phyloP scores from a whole-genome alignment of 2,888 invertebrate species.

The Pyrochroa serraticornis region DNA sequence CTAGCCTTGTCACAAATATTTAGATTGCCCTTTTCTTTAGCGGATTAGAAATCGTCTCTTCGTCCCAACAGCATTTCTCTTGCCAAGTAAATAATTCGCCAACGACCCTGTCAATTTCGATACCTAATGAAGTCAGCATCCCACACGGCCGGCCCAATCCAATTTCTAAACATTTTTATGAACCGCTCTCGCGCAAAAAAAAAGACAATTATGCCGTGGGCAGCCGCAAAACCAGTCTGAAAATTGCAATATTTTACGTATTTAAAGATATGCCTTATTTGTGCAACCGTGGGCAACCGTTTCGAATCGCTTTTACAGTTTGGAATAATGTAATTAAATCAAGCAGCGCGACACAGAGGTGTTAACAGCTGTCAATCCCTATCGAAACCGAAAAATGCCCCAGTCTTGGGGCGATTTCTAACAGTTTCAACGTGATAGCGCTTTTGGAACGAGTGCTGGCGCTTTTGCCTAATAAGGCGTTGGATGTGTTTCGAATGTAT shows the following conservation, averaged over 20 bases:
- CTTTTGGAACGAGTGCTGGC: conserved; percentile 16
- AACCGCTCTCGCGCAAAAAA: conserved; percentile 43
- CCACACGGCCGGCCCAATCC: conserved; percentile 25
- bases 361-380: too few species aligned
- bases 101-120: conserved; percentile 17
- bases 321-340: too few species aligned
- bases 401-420: not conserved
- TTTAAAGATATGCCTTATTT: conserved; percentile 51
- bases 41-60: too few species aligned
- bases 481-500: conserved; percentile 32
- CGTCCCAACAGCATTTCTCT: too few species aligned
- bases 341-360: too few species aligned
- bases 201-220: conserved; percentile 47
- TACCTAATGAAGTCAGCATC: conserved; percentile 26
- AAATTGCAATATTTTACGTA: conserved; percentile 54
- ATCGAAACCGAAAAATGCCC: too few species aligned
- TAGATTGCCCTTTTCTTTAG: too few species aligned
- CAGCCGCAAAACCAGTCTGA: conserved; percentile 52
- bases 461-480: conserved; percentile 28
- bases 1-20: too few species aligned
- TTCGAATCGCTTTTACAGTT: conserved; percentile 7
- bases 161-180: conserved; percentile 33
- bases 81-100: too few species aligned
- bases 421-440: conserved; percentile 5
- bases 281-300: conserved; percentile 46